Percentiles rank a stretch among this genome's conserved stretches.
Conservation (phyloP, 2,797 vertebrate species). For the Gephyroberyx darwinii region DNA sequence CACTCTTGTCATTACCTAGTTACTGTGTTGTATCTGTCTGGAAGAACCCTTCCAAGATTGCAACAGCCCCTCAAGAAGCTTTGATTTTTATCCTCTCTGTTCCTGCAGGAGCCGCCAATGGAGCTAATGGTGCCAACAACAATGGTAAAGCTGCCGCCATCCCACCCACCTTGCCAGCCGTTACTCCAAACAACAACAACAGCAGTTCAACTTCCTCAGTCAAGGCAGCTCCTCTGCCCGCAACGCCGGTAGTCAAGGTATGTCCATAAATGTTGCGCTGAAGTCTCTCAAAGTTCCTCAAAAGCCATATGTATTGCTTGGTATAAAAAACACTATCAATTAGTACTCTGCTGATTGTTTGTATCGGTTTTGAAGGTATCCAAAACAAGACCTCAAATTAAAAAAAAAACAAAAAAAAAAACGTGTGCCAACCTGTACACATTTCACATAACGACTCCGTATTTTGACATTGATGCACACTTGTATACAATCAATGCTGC, state of each 20-base stretch:
- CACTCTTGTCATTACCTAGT: not conserved
- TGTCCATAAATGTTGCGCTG: not conserved
- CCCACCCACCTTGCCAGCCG: conserved; percentile 82
- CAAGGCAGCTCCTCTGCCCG: conserved; percentile 85
- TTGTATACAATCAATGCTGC: too few species aligned
- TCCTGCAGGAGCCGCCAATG: conserved; percentile 87
- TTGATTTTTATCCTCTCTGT: conserved; percentile 86
- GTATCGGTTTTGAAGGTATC: too few species aligned
- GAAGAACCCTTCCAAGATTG: conserved; percentile 83
- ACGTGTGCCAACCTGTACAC: too few species aligned
- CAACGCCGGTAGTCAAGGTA: conserved; percentile 91
- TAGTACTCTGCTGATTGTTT: too few species aligned
- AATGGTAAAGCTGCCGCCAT: conserved; percentile 87
- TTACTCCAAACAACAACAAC: conserved; percentile 79
- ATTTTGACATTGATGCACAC: too few species aligned
- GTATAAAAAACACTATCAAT: too few species aligned
- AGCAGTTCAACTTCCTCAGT: conserved; percentile 85
- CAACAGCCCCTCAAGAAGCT: conserved; percentile 76
- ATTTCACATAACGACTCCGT: too few species aligned
- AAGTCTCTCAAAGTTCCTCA: too few species aligned
- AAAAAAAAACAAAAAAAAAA: too few species aligned
- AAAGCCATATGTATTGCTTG: too few species aligned
- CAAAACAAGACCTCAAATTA: too few species aligned
- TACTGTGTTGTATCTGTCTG: not conserved
- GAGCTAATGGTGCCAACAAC: conserved; percentile 87